Base-by-base conservation (phyloP, 2,113 vertebrate species). In the Caloenas nicobarica region DNA sequence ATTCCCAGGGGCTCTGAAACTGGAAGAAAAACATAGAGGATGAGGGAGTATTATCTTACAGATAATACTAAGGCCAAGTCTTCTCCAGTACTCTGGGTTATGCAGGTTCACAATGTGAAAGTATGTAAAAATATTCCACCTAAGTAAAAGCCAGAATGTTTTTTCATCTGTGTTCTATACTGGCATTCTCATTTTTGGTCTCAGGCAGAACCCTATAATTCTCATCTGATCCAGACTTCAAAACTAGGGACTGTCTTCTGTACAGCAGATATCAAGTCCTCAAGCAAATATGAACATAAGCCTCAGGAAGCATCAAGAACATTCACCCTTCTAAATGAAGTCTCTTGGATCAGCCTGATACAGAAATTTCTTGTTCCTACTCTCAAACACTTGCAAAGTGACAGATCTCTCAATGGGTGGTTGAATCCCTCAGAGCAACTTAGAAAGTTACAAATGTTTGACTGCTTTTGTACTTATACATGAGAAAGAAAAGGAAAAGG, bases 31-130 rank as follows among this genome's bases (percentile, higher is more conserved):
- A 14, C 38, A 44, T 1, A 66, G 10, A 61, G 16, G 14, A 62
- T 66, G n/a, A 61, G 6, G 31, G 11, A 40, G 31, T 73, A 40
- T 57, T 50, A n/a, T n/a, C 18, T 77, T 77, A 36, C 24, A 83
- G 48, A 8, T 31, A 79, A 3, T 0, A 2, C 22, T 18, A 68
- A 2, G 4, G 28, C 4, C 0, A 1, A 71, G 29, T 48, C 33
- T 81, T 86, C 33, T 46, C 66, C 29, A 77, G 13, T 33, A 68
- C 38, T 61, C 57, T 68, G 42, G 72, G 24, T 69, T 38, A 56
- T 2, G 10, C 4, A 34, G 40, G 40, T 36, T 70, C 36, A 31
- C n/a, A 83, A 26, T 44, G 7, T 73, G n/a, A 69, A 88, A 64
- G 25, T 28, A 34, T n/a, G 16, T 18, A 78, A 89, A 74, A 42